Evolutionary conservation across 2,113 vertebrate species (phyloP), one percentile per base, ranked within the genome.

Genomic region (Gymnarchus niloticus): DNA sequence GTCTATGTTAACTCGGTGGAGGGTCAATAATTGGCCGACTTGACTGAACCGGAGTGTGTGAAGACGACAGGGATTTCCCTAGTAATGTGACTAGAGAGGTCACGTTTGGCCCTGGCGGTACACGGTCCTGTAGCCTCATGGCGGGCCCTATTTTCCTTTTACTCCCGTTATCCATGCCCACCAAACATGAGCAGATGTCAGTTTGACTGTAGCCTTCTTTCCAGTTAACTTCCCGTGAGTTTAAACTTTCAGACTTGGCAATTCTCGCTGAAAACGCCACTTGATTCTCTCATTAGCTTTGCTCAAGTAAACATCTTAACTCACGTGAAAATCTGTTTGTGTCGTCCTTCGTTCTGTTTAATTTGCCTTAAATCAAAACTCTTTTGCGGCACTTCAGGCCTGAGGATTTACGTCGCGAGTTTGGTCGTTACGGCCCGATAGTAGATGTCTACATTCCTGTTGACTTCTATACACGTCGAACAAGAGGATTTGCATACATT

Each of bases 401-500:
- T 91, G 98, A 99, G 95, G 98, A 99, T 90, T 96, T 99, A 91
- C 97, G 98, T 87, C 96, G 98, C 85, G 98, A 99, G 88, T 99
- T 99, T 95, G 98, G 97, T 93, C 97, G 98, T 89, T 99, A 99
- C 57, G 98, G 98, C 90, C 98, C 98, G 87, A 96, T 99, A 94
- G 97, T 99, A 92, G 98, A 99, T 95, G 98, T 99, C 91, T 99
- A 99, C 94, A 96, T 99, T 92, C 97, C 98, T 28, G 96, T 99
- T 95, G 98, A 99, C 96, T 99, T 97, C 97, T 97, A 98, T 97
- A 99, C 96, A 82, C 97, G 98, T 19, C 97, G 95, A 86, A 94
- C 98, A 94, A 95, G 98, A 97, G 98, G 98, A 97, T 99, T 99
- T 97, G 97, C 98, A 93, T 99, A 99, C 95, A 97, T 99, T 96